Conservation (phyloP, 2,888 invertebrate species). For the Crematogaster levior region DNA sequence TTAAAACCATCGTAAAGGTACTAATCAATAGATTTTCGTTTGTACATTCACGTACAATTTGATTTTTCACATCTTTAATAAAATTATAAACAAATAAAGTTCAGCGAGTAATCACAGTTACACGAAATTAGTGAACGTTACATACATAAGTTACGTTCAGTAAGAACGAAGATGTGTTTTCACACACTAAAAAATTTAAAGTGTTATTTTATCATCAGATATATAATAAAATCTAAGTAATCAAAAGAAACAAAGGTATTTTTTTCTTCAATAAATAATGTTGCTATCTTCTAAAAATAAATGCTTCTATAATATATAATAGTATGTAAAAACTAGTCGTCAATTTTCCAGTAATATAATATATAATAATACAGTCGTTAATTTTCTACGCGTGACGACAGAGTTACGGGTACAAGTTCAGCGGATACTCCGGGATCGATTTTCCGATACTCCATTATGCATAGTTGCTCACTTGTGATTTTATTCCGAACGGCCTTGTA, state of each 20-base stretch:
- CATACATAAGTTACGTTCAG: not conserved
- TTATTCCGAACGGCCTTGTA: conserved; percentile 47
- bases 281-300: not conserved
- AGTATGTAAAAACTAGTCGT: not conserved
- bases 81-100: too few relatives aligned
- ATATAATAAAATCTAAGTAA: not conserved
- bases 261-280: not conserved
- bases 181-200: not conserved
- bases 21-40: too few relatives aligned
- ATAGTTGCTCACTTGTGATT: conserved; percentile 40
- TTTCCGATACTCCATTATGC: conserved; percentile 41
- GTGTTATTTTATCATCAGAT: not conserved
- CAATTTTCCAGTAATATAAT: conserved; percentile 3
- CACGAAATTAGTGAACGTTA: conserved; percentile 15
- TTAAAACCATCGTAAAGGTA: too few relatives aligned
- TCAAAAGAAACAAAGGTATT: not conserved
- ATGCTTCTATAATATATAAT: not conserved
- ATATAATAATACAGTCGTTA: conserved; percentile 23
- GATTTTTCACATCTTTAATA: too few relatives aligned
- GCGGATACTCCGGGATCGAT: conserved; percentile 30
- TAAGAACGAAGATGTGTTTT: not conserved
- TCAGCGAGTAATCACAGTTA: too few relatives aligned
- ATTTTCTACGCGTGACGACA: conserved; percentile 28
- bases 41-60: too few relatives aligned
- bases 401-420: conserved; percentile 10